phyloP scores from a whole-genome alignment of 2,888 invertebrate species.

The Sphinx pinastri region DNA sequence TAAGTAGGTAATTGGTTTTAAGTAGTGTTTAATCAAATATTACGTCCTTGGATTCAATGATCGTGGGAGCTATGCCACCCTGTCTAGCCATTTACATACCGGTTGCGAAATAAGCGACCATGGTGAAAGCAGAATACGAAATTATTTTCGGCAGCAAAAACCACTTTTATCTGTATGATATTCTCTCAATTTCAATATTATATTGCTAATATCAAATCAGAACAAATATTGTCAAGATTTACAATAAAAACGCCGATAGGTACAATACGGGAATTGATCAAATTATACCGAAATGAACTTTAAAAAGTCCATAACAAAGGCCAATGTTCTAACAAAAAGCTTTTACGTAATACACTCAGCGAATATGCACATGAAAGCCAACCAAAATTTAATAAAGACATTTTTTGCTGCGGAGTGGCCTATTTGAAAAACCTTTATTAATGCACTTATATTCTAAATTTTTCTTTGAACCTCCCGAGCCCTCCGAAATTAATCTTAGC shows the following conservation, averaged over 20 bases:
- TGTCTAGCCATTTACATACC: too few species aligned
- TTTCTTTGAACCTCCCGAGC: constrained; percentile 74
- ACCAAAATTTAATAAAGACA: constrained; percentile 79
- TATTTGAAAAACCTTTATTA: constrained; percentile 76
- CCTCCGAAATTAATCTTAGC: constrained; percentile 80
- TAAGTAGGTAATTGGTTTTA: too few species aligned
- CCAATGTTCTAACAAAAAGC: constrained; percentile 61
- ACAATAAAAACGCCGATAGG: constrained; percentile 25
- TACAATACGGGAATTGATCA: constrained; percentile 30
- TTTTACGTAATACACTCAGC: constrained; percentile 71
- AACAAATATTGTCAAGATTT: neutral
- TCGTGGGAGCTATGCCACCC: too few species aligned
- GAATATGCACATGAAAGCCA: constrained; percentile 72
- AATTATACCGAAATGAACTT: constrained; percentile 40
- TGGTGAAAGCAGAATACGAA: too few species aligned
- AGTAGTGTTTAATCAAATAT: too few species aligned
- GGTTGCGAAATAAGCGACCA: too few species aligned
- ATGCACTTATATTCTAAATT: constrained; percentile 82
- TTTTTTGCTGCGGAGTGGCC: constrained; percentile 73
- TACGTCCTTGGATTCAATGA: too few species aligned
- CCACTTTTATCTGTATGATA: too few species aligned
- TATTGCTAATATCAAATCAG: neutral
- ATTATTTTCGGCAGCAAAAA: too few species aligned
- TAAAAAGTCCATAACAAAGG: constrained; percentile 50
- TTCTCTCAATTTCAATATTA: too few species aligned